A percentile compares a stretch with the other conserved stretches of the same genome.
Evolutionary conservation across 2,113 vertebrate species (phyloP).

Genomic region (Gopherus flavomarginatus): DNA sequence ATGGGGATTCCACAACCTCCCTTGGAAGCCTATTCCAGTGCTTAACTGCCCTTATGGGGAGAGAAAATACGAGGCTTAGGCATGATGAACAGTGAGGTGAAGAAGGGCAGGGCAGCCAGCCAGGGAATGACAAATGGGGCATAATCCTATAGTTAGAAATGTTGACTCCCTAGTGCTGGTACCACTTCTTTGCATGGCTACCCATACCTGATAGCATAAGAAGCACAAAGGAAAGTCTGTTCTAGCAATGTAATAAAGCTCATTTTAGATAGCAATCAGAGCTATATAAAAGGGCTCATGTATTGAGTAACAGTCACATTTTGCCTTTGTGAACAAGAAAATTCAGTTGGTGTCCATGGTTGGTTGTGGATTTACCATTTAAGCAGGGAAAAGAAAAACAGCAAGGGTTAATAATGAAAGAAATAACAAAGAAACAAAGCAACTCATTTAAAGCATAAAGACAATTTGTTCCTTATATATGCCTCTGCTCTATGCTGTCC

Average conservation of each 20-base stretch:
- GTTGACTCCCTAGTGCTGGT: not conserved
- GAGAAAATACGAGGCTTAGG: not conserved
- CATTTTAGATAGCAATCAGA: not conserved
- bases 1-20: too few species aligned
- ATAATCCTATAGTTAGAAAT: not conserved
- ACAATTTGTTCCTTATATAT: conserved; percentile 34
- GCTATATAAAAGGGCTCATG: not conserved
- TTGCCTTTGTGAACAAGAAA: not conserved
- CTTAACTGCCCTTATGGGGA: not conserved
- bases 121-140: not conserved
- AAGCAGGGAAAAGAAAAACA: not conserved
- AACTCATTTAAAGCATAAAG: not conserved
- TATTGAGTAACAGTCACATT: not conserved
- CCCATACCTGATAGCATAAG: not conserved
- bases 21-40: too few species aligned
- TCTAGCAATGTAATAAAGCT: not conserved
- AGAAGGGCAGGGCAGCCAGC: conserved; percentile 11
- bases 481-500: not conserved
- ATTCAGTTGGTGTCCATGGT: not conserved
- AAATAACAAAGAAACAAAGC: not conserved
- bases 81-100: conserved; percentile 22
- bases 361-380: not conserved
- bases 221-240: conserved; percentile 44
- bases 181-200: not conserved
- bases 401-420: not conserved